Conservation (phyloP, 2,113 vertebrate species). For the Neogobius melanostomus region DNA sequence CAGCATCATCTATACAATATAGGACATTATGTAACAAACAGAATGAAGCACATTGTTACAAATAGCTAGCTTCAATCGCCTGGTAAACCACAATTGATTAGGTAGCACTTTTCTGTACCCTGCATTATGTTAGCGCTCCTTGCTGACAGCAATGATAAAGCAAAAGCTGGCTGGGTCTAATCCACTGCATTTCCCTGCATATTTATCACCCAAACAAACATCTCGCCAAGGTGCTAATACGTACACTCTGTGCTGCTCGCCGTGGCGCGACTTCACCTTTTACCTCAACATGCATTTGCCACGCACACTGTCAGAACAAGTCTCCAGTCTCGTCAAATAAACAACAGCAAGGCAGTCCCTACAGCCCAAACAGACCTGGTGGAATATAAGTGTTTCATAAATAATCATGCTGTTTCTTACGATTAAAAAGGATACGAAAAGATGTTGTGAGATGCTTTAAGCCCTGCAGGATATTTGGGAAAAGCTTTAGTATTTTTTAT, state of each 20-base stretch:
- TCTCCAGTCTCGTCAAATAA: slow-evolving; percentile 21
- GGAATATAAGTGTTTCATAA: slow-evolving; percentile 36
- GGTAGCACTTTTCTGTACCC: neutral
- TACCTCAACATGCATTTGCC: slow-evolving; percentile 22
- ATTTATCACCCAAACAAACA: slow-evolving; percentile 12
- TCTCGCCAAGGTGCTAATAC: neutral
- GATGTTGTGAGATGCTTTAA: neutral
- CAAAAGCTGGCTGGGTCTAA: neutral
- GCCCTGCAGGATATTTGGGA: neutral
- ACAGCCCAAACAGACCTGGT: slow-evolving; percentile 25
- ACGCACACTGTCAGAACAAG: slow-evolving; percentile 39
- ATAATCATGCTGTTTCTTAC: slow-evolving; percentile 10
- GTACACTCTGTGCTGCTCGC: neutral
- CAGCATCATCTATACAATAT: neutral
- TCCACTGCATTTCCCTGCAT: slow-evolving; percentile 5
- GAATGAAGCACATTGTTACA: neutral
- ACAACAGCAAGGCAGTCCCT: slow-evolving; percentile 34
- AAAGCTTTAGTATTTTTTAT: neutral
- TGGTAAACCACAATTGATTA: neutral
- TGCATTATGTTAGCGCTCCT: neutral
- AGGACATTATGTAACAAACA: neutral
- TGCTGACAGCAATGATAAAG: neutral
- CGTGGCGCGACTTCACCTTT: slow-evolving; percentile 12
- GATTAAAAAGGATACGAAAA: neutral
- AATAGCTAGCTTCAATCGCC: neutral